Evolutionary conservation across 1,140 invertebrate species (phyloP).

Genomic region (Hycleus phaleratus): DNA sequence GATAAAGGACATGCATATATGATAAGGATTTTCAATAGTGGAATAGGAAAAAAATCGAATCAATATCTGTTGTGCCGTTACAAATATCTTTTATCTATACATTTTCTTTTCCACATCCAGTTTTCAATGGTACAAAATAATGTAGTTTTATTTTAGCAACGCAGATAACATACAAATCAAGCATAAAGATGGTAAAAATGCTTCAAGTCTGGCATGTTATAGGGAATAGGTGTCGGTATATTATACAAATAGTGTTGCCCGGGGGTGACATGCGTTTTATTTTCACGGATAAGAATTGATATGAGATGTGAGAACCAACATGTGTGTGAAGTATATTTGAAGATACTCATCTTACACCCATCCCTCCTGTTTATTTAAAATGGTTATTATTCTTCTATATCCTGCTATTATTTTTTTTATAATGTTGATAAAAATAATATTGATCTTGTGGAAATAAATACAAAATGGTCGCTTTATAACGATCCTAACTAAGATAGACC

Average conservation of each 20-base stretch:
- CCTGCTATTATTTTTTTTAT: neutral
- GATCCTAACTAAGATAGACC: too few species aligned
- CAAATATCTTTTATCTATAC: too few species aligned
- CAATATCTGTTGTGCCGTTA: too few species aligned
- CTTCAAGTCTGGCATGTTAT: conserved; percentile 9
- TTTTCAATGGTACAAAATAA: neutral
- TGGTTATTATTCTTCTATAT: conserved; percentile 11
- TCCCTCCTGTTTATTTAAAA: conserved; percentile 7
- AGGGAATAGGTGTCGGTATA: conserved; percentile 20
- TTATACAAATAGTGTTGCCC: conserved; percentile 25
- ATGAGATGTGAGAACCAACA: conserved; percentile 26
- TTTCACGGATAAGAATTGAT: conserved; percentile 27
- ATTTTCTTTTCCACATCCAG: too few species aligned
- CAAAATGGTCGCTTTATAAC: too few species aligned
- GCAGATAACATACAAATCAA: conserved; percentile 14
- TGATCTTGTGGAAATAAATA: neutral
- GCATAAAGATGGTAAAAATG: conserved; percentile 15
- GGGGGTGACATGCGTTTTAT: conserved; percentile 26
- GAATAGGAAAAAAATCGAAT: too few species aligned
- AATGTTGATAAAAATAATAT: neutral
- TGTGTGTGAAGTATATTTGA: conserved; percentile 10
- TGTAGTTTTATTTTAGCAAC: conserved; percentile 24
- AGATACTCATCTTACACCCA: neutral
- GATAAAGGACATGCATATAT: too few species aligned
- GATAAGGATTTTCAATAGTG: too few species aligned